Evolutionary conservation across 1,140 invertebrate species (phyloP).

Genomic region (Galleria mellonella): DNA sequence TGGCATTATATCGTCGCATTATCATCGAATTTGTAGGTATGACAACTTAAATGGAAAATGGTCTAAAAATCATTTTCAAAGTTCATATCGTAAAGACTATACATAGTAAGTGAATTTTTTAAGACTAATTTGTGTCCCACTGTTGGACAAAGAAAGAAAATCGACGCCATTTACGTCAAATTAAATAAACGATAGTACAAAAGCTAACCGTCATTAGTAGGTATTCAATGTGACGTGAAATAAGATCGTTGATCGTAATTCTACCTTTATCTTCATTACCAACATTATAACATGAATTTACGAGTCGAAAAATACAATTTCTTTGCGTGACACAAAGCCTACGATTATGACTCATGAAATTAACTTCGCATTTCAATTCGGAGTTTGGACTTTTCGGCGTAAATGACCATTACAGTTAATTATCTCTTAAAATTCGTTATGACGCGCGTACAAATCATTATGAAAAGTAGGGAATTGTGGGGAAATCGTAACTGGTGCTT

Average conservation of each 20-base stretch:
- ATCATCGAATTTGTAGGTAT: no score
- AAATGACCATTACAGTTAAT: not conserved
- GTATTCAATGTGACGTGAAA: not conserved
- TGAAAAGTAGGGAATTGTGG: slow-evolving; percentile 21
- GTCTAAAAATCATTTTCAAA: no score
- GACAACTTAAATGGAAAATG: no score
- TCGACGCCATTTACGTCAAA: no score
- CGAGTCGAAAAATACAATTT: slow-evolving; percentile 10
- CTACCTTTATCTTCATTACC: slow-evolving; percentile 21
- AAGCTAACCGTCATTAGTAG: no score
- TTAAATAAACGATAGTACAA: no score
- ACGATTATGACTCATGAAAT: slow-evolving; percentile 15
- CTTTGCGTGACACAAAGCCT: slow-evolving; percentile 13
- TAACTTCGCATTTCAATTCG: slow-evolving; percentile 5
- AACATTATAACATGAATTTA: slow-evolving; percentile 23
- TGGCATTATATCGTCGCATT: no score
- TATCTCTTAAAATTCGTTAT: slow-evolving; percentile 9
- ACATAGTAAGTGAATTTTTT: no score
- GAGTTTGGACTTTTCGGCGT: not conserved
- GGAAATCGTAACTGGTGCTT: slow-evolving; percentile 22
- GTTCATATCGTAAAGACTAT: no score
- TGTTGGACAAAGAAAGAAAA: no score
- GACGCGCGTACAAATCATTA: slow-evolving; percentile 20
- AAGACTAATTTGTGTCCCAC: no score
- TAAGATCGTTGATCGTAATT: slow-evolving; percentile 9